Evolutionary conservation across 2,888 invertebrate genomes (phyloP).

Genomic region (Stegana nigrithorax): DNA sequence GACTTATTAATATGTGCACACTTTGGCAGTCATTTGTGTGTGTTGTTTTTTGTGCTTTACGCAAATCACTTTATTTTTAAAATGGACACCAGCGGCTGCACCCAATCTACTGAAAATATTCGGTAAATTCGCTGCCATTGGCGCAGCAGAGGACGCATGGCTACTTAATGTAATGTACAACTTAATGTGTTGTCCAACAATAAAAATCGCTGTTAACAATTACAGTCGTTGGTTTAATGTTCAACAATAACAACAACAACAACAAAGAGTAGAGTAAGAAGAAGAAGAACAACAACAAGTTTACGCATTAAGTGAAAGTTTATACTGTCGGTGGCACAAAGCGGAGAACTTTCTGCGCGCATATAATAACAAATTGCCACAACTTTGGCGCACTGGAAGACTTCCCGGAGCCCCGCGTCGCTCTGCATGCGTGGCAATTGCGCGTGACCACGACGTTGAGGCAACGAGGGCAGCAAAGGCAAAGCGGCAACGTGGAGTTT

Average conservation of each 20-base stretch:
- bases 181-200: slow-evolving; percentile 1
- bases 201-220: slow-evolving; percentile 56
- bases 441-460: neutral
- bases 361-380: slow-evolving; percentile 61
- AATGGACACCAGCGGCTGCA: too few relatives aligned
- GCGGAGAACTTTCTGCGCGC: slow-evolving; percentile 48
- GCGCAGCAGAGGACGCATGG: neutral
- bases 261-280: slow-evolving; percentile 28
- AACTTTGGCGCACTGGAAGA: slow-evolving; percentile 36
- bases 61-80: too few relatives aligned
- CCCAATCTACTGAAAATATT: too few relatives aligned
- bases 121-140: too few relatives aligned
- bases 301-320: slow-evolving; percentile 54
- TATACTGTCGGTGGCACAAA: slow-evolving; percentile 23
- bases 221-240: slow-evolving; percentile 58
- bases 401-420: neutral
- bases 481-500: neutral
- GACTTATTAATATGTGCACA: too few relatives aligned
- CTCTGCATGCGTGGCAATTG: neutral
- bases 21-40: too few relatives aligned
- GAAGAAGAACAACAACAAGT: slow-evolving; percentile 50
- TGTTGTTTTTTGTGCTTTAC: too few relatives aligned
- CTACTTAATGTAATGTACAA: neutral
- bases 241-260: slow-evolving; percentile 29
- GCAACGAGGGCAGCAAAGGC: too few relatives aligned